These are phyloP conservation scores for Ailurus styani DNA, from an alignment of 2,113 vertebrate species.

Conservation along the genomic window DNA sequence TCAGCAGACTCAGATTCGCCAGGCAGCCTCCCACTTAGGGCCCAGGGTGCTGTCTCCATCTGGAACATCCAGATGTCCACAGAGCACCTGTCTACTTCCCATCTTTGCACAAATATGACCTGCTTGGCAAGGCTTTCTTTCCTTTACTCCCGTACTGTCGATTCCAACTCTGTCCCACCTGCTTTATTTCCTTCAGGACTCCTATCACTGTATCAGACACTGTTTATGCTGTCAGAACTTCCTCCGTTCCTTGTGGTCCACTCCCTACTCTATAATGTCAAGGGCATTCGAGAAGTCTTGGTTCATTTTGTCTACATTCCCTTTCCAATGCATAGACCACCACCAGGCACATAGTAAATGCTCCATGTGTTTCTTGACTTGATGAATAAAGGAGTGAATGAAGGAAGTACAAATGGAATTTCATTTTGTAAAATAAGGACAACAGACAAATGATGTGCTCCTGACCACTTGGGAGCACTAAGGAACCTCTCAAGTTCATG, in stretches of 20 bases:
- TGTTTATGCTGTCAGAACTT: too few relatives aligned
- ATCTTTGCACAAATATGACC: not conserved
- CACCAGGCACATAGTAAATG: not conserved
- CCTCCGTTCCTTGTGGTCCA: not conserved
- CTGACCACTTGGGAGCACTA: not conserved
- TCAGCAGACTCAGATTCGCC: fast-evolving
- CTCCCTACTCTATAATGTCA: not conserved
- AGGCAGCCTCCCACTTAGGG: not conserved
- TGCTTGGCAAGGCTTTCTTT: not conserved
- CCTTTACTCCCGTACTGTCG: not conserved
- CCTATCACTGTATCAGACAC: not conserved
- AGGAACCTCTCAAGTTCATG: not conserved
- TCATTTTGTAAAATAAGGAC: not conserved
- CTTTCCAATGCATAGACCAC: not conserved
- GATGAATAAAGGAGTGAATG: not conserved
- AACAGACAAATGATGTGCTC: not conserved
- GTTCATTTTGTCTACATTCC: not conserved
- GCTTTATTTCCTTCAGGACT: not conserved
- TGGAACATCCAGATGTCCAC: too few relatives aligned
- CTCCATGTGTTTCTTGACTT: not conserved
- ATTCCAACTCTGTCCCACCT: not conserved
- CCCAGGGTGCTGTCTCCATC: fast-evolving
- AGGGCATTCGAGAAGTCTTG: not conserved
- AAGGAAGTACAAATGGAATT: not conserved
- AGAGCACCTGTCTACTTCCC: not conserved